Percentiles rank a stretch among this genome's conserved stretches.
Conservation (phyloP, 1,140 invertebrate genomes). For the Platorchestia sp. region DNA sequence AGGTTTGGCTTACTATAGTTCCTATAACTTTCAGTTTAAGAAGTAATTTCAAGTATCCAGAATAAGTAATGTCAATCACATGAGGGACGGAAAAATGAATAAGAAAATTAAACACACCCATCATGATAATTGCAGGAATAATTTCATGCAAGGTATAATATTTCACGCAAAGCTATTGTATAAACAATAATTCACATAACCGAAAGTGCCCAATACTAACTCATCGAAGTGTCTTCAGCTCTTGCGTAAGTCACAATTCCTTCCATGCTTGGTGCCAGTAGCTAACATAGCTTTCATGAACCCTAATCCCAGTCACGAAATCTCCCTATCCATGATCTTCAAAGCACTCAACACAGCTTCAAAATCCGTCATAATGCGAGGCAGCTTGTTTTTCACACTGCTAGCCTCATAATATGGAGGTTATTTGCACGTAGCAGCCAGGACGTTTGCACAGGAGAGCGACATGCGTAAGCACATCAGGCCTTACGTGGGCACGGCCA, state of each 20-base stretch:
- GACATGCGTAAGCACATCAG: neutral
- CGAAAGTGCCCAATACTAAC: neutral
- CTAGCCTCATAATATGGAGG: neutral
- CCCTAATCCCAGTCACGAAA: neutral
- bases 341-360: neutral
- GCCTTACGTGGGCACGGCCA: too few species aligned
- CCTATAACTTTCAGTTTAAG: neutral
- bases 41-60: neutral
- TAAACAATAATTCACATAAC: neutral
- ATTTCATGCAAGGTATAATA: too few species aligned
- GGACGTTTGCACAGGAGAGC: neutral
- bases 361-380: neutral
- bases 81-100: neutral
- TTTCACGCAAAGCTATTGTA: too few species aligned
- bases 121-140: neutral
- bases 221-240: neutral
- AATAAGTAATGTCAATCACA: neutral
- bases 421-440: neutral
- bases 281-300: neutral
- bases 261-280: neutral
- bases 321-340: neutral
- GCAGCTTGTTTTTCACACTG: neutral
- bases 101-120: neutral
- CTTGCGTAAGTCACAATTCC: neutral
- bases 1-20: too few species aligned